Base-by-base conservation (phyloP, 2,113 vertebrate species). In the Miniopterus natalensis region DNA sequence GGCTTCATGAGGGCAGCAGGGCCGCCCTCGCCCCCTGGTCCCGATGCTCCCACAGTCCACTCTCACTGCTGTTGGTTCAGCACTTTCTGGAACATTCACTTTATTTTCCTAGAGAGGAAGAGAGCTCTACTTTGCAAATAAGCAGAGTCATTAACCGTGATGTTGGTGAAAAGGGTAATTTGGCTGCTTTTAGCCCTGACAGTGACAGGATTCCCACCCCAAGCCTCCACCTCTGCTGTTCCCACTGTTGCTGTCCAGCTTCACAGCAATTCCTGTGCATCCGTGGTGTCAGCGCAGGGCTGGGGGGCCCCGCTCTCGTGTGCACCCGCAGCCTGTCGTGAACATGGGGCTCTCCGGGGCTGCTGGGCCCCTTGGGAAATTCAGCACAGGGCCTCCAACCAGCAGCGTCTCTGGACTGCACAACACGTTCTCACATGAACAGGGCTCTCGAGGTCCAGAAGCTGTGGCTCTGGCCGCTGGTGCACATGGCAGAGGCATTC, bases 101-200 rank as follows among this genome's bases (percentile, higher is more conserved):
- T 21, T 42, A 0, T 40, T 42, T 42, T 88, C 66, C 40, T 61
- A 78, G 23, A 36, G 66, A 81, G n/a, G 68, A 87, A 31, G 36
- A 47, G 59, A 51, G 15, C 71, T 49, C 20, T 17, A 6, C 36
- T 74, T 45, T 79, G 70, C 84, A 95, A 92, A 88, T 84, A 92
- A 90, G 63, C 49, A 70, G 31, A 97, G 88, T 96, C 90, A 88
- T 40, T 6, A 45, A 49, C 75, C 0, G 0, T 21, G 84, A 71
- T 61, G 87, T 45, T 45, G 31, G 91, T 31, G 66, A 85, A 78
- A 70, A 81, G 96, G 66, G 79, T 84, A 84, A 96, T 97, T 93
- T 95, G 77, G 79, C 92, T 95, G 87, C 96, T 94, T 95, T 91
- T 90, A 97, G 90, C 83, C 79, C 61, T 23, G 75, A 23, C 0